phyloP scores from a whole-genome alignment of 2,113 vertebrate genomes.

The Noturus placidus region DNA sequence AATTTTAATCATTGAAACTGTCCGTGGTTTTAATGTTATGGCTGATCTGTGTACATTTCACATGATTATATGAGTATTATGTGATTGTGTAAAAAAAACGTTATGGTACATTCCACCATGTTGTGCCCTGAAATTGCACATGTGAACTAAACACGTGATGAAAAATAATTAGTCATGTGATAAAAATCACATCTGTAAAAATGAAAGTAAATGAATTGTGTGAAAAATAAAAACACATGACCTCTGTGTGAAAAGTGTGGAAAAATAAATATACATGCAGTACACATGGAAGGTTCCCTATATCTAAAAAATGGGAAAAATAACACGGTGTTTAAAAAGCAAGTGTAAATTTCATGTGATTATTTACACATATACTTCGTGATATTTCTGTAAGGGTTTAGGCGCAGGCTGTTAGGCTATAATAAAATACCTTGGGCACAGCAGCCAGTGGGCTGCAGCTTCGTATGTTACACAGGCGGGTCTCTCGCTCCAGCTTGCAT shows the following conservation, averaged over 20 bases:
- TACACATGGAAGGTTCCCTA: neutral
- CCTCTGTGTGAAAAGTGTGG: neutral
- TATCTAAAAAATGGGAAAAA: neutral
- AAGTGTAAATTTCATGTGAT: neutral
- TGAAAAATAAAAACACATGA: neutral
- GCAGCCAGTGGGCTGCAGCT: constrained; percentile 73
- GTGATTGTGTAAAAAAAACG: neutral
- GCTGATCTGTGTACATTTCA: neutral
- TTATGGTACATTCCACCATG: neutral
- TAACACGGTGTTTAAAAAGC: neutral
- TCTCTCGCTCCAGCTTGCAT: constrained; percentile 80
- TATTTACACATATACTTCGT: no score
- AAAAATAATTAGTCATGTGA: neutral
- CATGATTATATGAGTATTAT: neutral
- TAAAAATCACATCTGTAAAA: neutral
- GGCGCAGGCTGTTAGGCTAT: neutral
- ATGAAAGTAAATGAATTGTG: neutral
- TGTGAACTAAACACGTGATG: neutral
- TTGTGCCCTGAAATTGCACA: neutral
- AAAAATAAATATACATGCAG: neutral
- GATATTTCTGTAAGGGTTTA: neutral
- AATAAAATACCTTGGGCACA: constrained; percentile 70
- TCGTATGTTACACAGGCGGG: constrained; percentile 76
- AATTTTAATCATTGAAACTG: no score
- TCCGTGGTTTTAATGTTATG: no score